Base-by-base conservation (phyloP, 2,888 invertebrate species). In the Argyresthia goedartella region DNA sequence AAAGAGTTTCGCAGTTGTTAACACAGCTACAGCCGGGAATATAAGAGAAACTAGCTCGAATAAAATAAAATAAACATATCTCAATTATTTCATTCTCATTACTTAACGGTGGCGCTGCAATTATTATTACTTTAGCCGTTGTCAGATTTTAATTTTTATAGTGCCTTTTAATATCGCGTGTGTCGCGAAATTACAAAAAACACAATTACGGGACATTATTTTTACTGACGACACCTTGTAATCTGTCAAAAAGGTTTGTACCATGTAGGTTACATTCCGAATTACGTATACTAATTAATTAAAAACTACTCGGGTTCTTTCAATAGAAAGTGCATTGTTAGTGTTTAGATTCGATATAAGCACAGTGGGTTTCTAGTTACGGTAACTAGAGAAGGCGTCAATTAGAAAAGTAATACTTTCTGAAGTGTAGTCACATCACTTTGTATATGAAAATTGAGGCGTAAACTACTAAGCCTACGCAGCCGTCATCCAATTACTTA, bases 71-170 rank as follows among this genome's bases (percentile, higher is more conserved):
- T 49, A 39, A 52, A 33, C 11, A 4, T 49, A 48, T 10, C n/a
- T 15, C 25, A 41, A 25, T 33, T 61, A 60, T 64, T 63, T 57
- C 60, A 57, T 57, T 68, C 71, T 65, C 65, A 73, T 76, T 73
- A 74, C 67, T 70, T 62, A 63, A 56, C 53, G 52, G 56, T 50
- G 46, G 46, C 43, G 55, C 59, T 46, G 58, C 62, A 59, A 71
- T 73, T 71, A 69, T 66, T 69, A 59, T 65, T 71, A 72, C 68
- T 73, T 69, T 64, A 62, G 41, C 56, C 41, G 50, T 54, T 55
- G 61, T 64, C 63, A 64, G 73, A 71, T 73, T 76, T 71, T 71
- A 69, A 73, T 72, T 66, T 62, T 52, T 59, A 43, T 51, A 59
- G 57, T 60, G 61, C 54, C 25, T 53, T 54, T 54, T 48, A 44